These are phyloP conservation scores for Punctoribates punctum DNA, from an alignment of 2,888 invertebrate genomes.

Conservation along the genomic window DNA sequence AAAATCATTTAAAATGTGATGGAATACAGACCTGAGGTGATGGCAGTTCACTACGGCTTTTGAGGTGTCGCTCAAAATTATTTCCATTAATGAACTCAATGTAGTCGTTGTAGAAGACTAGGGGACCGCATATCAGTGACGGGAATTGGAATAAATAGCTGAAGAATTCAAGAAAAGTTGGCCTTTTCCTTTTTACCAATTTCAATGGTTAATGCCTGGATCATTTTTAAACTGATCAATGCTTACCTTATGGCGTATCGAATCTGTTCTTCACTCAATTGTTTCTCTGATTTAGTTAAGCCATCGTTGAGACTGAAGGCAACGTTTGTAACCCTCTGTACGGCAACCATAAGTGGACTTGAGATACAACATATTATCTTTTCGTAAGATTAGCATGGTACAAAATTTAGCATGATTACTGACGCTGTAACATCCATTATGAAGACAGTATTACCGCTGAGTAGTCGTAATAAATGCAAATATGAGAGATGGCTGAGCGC, in stretches of 20 bases:
- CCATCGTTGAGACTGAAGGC: conserved; percentile 92
- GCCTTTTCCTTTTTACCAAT: conserved; percentile 54
- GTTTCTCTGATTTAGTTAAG: conserved; percentile 20
- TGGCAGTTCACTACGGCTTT: conserved; percentile 49
- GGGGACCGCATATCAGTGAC: conserved; percentile 88
- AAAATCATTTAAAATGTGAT: not conserved
- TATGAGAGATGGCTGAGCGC: conserved; percentile 83
- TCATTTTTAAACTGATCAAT: too few species aligned
- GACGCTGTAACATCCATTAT: conserved; percentile 84
- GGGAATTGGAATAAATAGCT: conserved; percentile 90
- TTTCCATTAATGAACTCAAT: conserved; percentile 81
- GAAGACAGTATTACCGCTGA: conserved; percentile 81
- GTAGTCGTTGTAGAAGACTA: conserved; percentile 89
- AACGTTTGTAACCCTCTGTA: conserved; percentile 87
- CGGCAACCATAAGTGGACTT: conserved; percentile 77
- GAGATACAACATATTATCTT: not conserved
- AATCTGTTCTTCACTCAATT: conserved; percentile 40
- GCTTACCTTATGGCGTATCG: conserved; percentile 17
- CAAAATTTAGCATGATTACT: not conserved
- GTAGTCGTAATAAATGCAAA: conserved; percentile 81
- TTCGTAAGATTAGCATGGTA: not conserved
- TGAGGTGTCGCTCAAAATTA: conserved; percentile 56
- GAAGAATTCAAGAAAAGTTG: conserved; percentile 78
- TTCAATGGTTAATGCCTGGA: too few species aligned
- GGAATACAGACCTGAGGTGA: conserved; percentile 13